Percentiles rank a stretch among this genome's conserved stretches.
Conservation (phyloP, 2,113 vertebrate species). For the Menura novaehollandiae region DNA sequence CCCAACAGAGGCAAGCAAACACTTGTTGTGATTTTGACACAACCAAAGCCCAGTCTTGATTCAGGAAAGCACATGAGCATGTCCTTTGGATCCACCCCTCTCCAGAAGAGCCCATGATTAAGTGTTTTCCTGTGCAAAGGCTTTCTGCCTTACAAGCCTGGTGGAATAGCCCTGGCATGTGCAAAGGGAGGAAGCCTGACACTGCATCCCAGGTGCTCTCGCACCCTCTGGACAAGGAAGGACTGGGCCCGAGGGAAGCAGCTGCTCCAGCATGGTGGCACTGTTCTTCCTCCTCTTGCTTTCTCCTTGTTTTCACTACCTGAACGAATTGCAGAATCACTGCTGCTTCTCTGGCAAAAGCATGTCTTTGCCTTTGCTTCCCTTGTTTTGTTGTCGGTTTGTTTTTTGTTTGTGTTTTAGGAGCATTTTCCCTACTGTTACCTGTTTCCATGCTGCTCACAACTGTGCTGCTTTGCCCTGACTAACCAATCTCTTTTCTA, state of each 20-base stretch:
- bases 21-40: conserved; percentile 33
- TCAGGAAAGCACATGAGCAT: conserved; percentile 60
- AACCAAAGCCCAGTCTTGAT: conserved; percentile 27
- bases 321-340: neutral
- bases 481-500: conserved; percentile 58
- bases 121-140: conserved; percentile 37
- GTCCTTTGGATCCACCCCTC: conserved; percentile 26
- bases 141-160: neutral
- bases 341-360: conserved; percentile 42
- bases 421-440: neutral
- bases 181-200: conserved; percentile 1
- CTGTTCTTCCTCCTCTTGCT: conserved; percentile 32
- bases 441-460: conserved; percentile 25
- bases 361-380: conserved; percentile 55
- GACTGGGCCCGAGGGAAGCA: neutral
- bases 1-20: conserved; percentile 50
- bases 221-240: neutral
- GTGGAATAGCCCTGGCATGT: conserved; percentile 19
- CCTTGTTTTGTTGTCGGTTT: neutral
- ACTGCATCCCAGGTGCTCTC: neutral
- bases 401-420: neutral
- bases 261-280: conserved; percentile 39
- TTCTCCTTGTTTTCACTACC: conserved; percentile 14
- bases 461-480: neutral
- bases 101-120: neutral